A percentile compares a stretch with the other conserved stretches of the same genome.
Conservation (phyloP, 2,797 vertebrate species). For the Anolis apletophallus region DNA sequence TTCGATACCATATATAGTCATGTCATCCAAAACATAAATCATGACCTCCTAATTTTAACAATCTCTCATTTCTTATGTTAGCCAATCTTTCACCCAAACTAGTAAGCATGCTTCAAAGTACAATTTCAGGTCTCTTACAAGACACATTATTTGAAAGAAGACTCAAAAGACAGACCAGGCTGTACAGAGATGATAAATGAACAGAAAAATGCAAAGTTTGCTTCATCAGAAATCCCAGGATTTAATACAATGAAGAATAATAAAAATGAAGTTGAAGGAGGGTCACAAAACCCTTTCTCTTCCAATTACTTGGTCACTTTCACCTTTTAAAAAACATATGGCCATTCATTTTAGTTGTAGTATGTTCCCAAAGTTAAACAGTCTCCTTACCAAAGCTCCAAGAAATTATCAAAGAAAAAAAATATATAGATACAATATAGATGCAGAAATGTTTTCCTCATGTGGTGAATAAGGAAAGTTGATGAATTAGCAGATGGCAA, state of each 20-base stretch:
- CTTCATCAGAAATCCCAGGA: neutral
- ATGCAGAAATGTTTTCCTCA: neutral
- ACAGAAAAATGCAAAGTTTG: neutral
- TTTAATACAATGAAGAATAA: neutral
- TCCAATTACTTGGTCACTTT: neutral
- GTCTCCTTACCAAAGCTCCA: no score
- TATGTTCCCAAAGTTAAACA: neutral
- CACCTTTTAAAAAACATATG: neutral
- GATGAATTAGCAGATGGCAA: neutral
- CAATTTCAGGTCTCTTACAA: no score
- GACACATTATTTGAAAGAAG: neutral
- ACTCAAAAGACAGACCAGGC: neutral
- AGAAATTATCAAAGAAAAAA: neutral
- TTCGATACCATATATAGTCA: no score
- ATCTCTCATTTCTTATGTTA: no score
- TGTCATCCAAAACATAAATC: no score
- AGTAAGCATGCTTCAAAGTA: no score
- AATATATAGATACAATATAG: neutral
- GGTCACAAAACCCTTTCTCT: neutral
- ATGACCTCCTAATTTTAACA: no score
- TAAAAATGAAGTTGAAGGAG: neutral
- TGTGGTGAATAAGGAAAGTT: neutral
- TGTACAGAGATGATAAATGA: neutral
- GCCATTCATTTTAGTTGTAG: neutral
- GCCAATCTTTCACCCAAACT: no score